phyloP scores from a whole-genome alignment of 2,888 invertebrate species.

The Deilephila porcellus region DNA sequence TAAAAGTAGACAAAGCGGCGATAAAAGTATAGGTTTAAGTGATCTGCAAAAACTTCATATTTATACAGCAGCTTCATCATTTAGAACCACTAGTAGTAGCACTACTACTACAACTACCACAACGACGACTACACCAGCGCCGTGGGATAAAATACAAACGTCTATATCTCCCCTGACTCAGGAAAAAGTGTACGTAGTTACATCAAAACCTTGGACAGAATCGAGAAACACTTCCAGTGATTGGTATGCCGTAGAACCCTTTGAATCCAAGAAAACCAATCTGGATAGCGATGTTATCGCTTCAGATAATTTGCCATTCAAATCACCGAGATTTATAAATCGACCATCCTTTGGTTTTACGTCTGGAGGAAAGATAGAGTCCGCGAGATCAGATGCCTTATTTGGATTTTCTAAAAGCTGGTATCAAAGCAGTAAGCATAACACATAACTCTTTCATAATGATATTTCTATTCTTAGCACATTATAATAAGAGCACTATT shows the following conservation, averaged over 20 bases:
- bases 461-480: constrained; percentile 19
- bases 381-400: constrained; percentile 66
- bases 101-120: constrained; percentile 60
- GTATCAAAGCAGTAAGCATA: constrained; percentile 77
- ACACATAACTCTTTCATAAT: neutral
- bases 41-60: constrained; percentile 70
- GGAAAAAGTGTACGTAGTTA: constrained; percentile 93
- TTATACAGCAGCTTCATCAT: constrained; percentile 74
- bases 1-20: constrained; percentile 56
- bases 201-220: constrained; percentile 87
- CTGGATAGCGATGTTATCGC: constrained; percentile 55
- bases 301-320: constrained; percentile 67
- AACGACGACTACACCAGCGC: constrained; percentile 73
- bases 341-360: constrained; percentile 83
- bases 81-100: constrained; percentile 63
- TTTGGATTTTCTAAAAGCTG: constrained; percentile 74
- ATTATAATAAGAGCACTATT: constrained; percentile 36
- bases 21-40: constrained; percentile 58
- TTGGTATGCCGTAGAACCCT: constrained; percentile 61
- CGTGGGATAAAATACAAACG: constrained; percentile 88
- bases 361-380: constrained; percentile 63
- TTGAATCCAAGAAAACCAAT: constrained; percentile 68
- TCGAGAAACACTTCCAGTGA: constrained; percentile 57
- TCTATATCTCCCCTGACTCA: constrained; percentile 91
- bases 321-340: constrained; percentile 83